phyloP scores from a whole-genome alignment of 1,140 invertebrate species.

The Babylonia areolata region DNA sequence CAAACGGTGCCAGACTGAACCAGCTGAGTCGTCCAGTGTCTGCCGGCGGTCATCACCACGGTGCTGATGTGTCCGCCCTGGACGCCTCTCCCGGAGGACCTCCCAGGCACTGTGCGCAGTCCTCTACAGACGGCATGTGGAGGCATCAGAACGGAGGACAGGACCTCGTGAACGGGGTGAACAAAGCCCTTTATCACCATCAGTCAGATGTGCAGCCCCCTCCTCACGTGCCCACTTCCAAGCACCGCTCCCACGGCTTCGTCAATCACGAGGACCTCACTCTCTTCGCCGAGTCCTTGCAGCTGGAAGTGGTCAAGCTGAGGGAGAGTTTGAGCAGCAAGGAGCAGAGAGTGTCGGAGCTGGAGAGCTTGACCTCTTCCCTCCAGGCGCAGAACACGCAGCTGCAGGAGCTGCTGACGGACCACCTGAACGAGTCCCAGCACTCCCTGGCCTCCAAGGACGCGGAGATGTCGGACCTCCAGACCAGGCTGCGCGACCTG shows the following conservation, averaged over 20 bases:
- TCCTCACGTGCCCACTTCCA: neutral
- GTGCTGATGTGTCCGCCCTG: no score
- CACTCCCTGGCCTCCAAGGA: conserved; percentile 4
- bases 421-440: neutral
- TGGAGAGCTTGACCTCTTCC: neutral
- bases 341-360: conserved; percentile 13
- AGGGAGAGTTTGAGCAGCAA: conserved; percentile 18
- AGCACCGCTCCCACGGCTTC: neutral
- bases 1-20: neutral
- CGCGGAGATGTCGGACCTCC: neutral
- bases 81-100: neutral
- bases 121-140: neutral
- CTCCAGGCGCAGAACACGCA: neutral
- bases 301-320: conserved; percentile 42
- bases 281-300: conserved; percentile 36
- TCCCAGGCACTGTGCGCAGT: neutral
- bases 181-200: neutral
- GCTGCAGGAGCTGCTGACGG: neutral
- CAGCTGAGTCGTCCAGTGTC: neutral
- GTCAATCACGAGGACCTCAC: conserved; percentile 27
- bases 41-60: neutral
- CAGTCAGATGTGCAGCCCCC: neutral
- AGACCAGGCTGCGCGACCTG: neutral
- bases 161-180: neutral
- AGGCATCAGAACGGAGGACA: neutral